Evolutionary conservation across 2,113 vertebrate species (phyloP).

Genomic region (Passer montanus): DNA sequence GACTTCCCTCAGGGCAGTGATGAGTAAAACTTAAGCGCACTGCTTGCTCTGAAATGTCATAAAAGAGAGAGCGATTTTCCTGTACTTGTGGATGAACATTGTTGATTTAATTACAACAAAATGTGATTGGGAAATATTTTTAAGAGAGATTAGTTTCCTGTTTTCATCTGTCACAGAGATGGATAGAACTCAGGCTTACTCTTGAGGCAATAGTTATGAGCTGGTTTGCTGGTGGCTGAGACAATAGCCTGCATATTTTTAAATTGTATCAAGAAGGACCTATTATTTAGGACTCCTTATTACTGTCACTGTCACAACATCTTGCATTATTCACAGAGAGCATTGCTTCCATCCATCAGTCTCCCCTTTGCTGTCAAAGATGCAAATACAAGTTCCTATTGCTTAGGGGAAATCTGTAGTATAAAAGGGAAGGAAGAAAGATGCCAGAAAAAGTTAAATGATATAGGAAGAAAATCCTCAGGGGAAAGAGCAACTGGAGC

Average conservation of each 20-base stretch:
- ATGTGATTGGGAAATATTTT: conserved; percentile 59
- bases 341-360: conserved; percentile 72
- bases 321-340: conserved; percentile 76
- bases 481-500: conserved; percentile 18
- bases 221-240: conserved; percentile 41
- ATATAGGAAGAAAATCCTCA: conserved; percentile 19
- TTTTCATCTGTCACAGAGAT: conserved; percentile 70
- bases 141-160: conserved; percentile 58
- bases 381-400: conserved; percentile 69
- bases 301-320: conserved; percentile 74
- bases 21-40: not conserved
- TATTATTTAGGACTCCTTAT: conserved; percentile 75
- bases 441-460: conserved; percentile 65
- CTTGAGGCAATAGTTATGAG: conserved; percentile 31
- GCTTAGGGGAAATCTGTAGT: conserved; percentile 62
- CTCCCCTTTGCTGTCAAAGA: conserved; percentile 77
- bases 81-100: not conserved
- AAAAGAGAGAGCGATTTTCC: not conserved
- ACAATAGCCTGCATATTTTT: conserved; percentile 71
- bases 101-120: conserved; percentile 53
- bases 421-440: conserved; percentile 39
- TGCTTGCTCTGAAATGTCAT: not conserved
- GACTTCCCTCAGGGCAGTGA: not conserved
- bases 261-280: conserved; percentile 66
- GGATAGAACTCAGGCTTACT: conserved; percentile 47